Percentiles rank a stretch among this genome's conserved stretches.
phyloP scores from a whole-genome alignment of 2,797 vertebrate genomes.

The Moxostoma hubbsi region DNA sequence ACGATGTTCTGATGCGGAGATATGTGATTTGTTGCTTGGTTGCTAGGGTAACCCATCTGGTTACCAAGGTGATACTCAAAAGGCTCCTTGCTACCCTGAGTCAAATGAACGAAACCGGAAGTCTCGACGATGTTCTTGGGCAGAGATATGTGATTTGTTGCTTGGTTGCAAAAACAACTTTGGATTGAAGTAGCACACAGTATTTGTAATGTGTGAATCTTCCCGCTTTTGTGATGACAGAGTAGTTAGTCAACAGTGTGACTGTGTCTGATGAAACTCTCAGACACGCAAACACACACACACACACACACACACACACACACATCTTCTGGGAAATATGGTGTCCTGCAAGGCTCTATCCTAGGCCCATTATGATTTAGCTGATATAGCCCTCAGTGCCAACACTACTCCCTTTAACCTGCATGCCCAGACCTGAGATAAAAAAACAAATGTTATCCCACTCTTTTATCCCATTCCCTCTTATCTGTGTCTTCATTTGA shows the following conservation, averaged over 20 bases:
- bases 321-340: slow-evolving; percentile 55
- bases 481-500: slow-evolving; percentile 30
- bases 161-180: no score
- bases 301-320: slow-evolving; percentile 21
- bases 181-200: no score
- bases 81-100: no score
- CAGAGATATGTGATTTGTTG: no score
- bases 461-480: slow-evolving; percentile 34
- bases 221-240: slow-evolving; percentile 14
- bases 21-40: no score
- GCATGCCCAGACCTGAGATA: slow-evolving; percentile 43
- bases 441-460: slow-evolving; percentile 15
- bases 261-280: slow-evolving; percentile 9
- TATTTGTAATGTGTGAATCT: not conserved
- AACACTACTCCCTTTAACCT: slow-evolving; percentile 41
- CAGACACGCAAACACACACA: slow-evolving; percentile 21
- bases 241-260: slow-evolving; percentile 40
- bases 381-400: slow-evolving; percentile 47
- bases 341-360: slow-evolving; percentile 49
- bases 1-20: no score
- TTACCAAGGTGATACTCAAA: no score
- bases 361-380: slow-evolving; percentile 40
- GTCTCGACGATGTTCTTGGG: no score
- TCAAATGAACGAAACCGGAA: no score
- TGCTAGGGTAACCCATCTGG: no score